Conservation (phyloP, 1,140 invertebrate genomes). For the Brachionus manjavacas region DNA sequence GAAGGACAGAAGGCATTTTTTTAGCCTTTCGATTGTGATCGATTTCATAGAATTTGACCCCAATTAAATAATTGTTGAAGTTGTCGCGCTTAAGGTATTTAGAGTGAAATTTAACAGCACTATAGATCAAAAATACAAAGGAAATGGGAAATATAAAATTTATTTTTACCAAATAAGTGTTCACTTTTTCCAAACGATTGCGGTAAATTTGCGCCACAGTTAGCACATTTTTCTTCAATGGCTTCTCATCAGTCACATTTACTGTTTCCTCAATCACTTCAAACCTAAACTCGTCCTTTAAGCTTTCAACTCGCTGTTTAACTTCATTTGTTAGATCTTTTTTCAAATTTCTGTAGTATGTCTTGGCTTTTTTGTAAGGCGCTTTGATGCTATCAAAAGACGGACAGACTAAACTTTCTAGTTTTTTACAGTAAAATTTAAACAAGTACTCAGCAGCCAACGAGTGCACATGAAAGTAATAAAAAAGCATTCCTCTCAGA, state of each 20-base stretch:
- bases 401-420: neutral
- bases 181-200: neutral
- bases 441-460: neutral
- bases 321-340: neutral
- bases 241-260: neutral
- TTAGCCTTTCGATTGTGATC: neutral
- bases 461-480: neutral
- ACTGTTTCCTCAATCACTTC: neutral
- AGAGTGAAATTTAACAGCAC: neutral
- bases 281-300: neutral
- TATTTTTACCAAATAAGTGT: neutral
- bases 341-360: neutral
- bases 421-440: neutral
- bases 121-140: neutral
- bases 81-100: slow-evolving; percentile 13
- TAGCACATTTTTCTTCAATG: neutral
- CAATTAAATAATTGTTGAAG: neutral
- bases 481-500: neutral
- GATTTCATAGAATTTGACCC: slow-evolving; percentile 11
- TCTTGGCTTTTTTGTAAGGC: neutral
- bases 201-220: neutral
- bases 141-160: slow-evolving; percentile 22
- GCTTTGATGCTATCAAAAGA: neutral
- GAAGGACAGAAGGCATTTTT: neutral
- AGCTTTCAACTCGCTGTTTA: neutral